These are phyloP conservation scores for Diachasmimorpha longicaudata DNA, from an alignment of 1,140 invertebrate species.

Conservation along the genomic window DNA sequence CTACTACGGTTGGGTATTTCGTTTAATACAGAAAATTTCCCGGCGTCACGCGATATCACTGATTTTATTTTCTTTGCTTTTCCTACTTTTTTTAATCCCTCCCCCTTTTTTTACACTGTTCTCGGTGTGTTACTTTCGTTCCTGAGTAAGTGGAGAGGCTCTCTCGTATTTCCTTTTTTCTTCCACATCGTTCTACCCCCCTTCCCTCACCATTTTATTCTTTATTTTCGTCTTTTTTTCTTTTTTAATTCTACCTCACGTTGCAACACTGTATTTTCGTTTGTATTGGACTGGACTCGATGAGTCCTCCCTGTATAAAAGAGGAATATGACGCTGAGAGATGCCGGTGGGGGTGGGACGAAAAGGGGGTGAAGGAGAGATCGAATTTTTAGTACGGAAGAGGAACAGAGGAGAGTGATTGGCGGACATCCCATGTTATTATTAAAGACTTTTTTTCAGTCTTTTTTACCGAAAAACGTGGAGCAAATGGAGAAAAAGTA, in stretches of 20 bases:
- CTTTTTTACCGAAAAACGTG: neutral
- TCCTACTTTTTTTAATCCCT: neutral
- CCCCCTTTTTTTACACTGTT: neutral
- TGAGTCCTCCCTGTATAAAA: neutral
- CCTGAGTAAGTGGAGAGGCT: slow-evolving; percentile 8
- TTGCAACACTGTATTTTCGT: slow-evolving; percentile 13
- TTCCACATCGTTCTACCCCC: neutral
- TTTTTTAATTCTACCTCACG: neutral
- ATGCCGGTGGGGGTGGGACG: neutral
- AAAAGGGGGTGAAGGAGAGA: neutral
- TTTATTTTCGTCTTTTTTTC: neutral
- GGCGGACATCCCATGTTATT: slow-evolving; percentile 6
- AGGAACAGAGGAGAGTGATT: slow-evolving; percentile 1
- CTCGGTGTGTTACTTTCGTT: slow-evolving; percentile 6
- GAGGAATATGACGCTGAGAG: neutral
- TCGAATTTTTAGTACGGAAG: neutral
- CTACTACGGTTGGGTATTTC: neutral
- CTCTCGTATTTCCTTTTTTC: neutral
- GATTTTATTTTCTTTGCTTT: slow-evolving; percentile 4
- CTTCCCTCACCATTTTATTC: neutral
- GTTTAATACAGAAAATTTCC: slow-evolving; percentile 5
- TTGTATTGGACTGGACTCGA: neutral
- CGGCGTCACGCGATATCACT: slow-evolving; percentile 4
- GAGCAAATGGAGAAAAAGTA: neutral
- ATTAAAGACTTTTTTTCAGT: slow-evolving; percentile 1